phyloP scores from a whole-genome alignment of 1,140 invertebrate species.

The Hycleus cichorii region DNA sequence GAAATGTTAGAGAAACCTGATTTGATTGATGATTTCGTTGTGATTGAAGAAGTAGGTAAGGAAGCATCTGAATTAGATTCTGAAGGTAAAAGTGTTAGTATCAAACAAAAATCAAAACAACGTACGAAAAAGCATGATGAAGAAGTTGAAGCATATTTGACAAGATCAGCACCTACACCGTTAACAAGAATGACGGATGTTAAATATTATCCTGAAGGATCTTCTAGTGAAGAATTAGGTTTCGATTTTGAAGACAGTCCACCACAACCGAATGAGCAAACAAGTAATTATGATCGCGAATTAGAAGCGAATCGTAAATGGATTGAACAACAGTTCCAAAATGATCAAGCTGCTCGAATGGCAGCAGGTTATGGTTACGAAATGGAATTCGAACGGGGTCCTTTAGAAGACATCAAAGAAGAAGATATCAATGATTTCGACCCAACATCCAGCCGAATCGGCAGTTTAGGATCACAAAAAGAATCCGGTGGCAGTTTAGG shows the following conservation, averaged over 20 bases:
- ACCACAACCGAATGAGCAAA: conserved; percentile 47
- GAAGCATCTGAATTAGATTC: conserved; percentile 72
- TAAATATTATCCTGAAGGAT: conserved; percentile 43
- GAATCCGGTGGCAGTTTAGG: conserved; percentile 70
- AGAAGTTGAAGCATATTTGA: conserved; percentile 66
- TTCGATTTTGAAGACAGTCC: conserved; percentile 74
- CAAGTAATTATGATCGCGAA: conserved; percentile 47
- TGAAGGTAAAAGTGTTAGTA: conserved; percentile 71
- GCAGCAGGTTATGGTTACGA: conserved; percentile 63
- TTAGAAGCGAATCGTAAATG: conserved; percentile 75
- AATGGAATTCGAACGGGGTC: conserved; percentile 60
- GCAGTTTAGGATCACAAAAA: conserved; percentile 72
- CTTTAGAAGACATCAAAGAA: conserved; percentile 87
- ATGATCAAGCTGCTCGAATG: conserved; percentile 55
- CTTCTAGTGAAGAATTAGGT: conserved; percentile 54
- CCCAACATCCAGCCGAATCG: conserved; percentile 66
- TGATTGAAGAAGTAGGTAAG: conserved; percentile 77
- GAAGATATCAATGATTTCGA: conserved; percentile 80
- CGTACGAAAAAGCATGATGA: conserved; percentile 56
- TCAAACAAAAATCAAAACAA: conserved; percentile 43
- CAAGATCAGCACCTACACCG: conserved; percentile 53
- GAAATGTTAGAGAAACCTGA: conserved; percentile 80
- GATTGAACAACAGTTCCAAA: conserved; percentile 80
- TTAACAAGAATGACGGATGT: conserved; percentile 48
- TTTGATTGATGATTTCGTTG: conserved; percentile 78